phyloP scores from a whole-genome alignment of 2,113 vertebrate species.

The Calypte anna region DNA sequence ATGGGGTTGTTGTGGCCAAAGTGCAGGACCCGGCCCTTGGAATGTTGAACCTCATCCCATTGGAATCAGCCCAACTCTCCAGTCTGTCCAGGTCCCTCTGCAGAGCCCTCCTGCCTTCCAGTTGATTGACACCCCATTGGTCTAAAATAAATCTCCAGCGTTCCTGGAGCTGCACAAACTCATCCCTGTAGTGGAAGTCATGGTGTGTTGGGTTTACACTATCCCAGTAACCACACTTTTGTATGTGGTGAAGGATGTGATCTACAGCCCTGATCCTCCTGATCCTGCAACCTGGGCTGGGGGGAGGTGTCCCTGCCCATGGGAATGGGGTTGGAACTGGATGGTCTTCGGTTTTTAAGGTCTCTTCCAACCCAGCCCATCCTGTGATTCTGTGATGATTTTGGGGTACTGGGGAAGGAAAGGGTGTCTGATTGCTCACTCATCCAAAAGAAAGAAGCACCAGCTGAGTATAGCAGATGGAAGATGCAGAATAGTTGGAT shows the following conservation, averaged over 20 bases:
- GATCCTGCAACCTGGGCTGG: too few species aligned
- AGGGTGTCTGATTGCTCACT: not conserved
- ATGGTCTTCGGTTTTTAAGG: too few species aligned
- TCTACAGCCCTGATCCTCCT: not conserved
- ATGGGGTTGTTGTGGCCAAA: too few species aligned
- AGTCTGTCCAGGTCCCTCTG: too few species aligned
- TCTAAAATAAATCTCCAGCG: not conserved
- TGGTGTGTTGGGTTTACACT: not conserved
- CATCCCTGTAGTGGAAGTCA: not conserved
- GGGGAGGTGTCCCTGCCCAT: too few species aligned
- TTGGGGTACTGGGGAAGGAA: not conserved
- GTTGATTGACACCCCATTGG: too few species aligned
- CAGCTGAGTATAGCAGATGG: not conserved
- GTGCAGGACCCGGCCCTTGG: too few species aligned
- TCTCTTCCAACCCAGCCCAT: too few species aligned
- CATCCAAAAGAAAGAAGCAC: not conserved
- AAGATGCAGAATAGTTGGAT: not conserved
- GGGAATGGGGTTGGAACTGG: too few species aligned
- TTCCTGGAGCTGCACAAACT: not conserved
- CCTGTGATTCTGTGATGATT: not conserved
- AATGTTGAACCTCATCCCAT: too few species aligned
- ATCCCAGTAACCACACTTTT: not conserved
- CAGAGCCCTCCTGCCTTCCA: too few species aligned
- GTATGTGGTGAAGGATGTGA: not conserved
- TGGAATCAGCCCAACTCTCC: too few species aligned